Evolutionary conservation across 1,140 invertebrate genomes (phyloP), one percentile per base, ranked within the genome.

Genomic region (Potamilus streckersoni): DNA sequence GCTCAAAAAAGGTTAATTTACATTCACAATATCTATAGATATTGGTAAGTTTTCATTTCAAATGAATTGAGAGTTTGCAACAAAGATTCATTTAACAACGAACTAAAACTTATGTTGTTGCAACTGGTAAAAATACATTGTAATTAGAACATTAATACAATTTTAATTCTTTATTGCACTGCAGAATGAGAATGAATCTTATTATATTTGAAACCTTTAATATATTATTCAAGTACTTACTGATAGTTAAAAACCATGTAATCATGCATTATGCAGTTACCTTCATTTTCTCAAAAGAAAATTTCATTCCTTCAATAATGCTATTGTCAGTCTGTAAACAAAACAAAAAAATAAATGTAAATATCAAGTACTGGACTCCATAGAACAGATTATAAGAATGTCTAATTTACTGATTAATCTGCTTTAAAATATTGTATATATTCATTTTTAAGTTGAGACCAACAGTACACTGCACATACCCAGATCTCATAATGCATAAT

Each of bases 221-320:
- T 11, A 57, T 17, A 71, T 62, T 71, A 19, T n/a, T 0, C 64
- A 6, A 71, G 66, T 58, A 68, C 76, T 66, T 56, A 59, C 27
- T 15, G 27, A 57, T n/a, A 38, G 62, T n/a, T 17, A 64, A 49
- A 60, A n/a, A 23, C 55, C 2, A 23, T 23, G 49, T 19, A n/a
- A 70, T 16, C 19, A 14, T 13, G 11, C 31, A 75, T 65, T 13
- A 67, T 62, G 69, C 57, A 56, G 70, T 80, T 80, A 90, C 87
- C 87, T 91, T 91, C 83, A 91, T 83, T 78, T 89, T 84, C 78
- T 91, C 86, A 79, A 89, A 90, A 31, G 83, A 70, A 76, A 91
- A 86, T 78, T 86, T 89, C 86, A 89, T 90, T 61, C 85, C 90
- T 69, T 86, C 76, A 14, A 87, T 83, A 76, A 91, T 91, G 66